phyloP scores from a whole-genome alignment of 2,797 vertebrate genomes.

The Pseudochaenichthys georgianus region DNA sequence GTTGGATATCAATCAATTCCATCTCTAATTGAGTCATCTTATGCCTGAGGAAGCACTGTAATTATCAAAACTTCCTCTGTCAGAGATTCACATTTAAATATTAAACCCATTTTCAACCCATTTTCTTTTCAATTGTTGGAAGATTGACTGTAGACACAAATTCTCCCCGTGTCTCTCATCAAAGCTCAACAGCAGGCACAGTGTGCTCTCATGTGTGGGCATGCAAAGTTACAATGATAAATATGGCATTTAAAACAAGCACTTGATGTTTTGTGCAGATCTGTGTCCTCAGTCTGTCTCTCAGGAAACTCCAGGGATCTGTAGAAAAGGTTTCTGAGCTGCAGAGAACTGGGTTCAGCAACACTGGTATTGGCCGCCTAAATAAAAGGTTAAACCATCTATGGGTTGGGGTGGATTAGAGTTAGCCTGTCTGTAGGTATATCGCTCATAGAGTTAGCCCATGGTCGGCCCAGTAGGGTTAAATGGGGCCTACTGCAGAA shows the following conservation, averaged over 20 bases:
- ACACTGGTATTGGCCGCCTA: constrained; percentile 70
- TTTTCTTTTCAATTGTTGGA: constrained; percentile 26
- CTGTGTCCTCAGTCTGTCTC: constrained; percentile 74
- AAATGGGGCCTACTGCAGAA: constrained; percentile 66
- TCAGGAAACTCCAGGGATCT: constrained; percentile 80
- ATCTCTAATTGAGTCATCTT: constrained; percentile 43
- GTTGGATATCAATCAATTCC: constrained; percentile 38
- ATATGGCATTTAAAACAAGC: constrained; percentile 44
- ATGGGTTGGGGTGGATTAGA: constrained; percentile 55
- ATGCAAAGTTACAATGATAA: constrained; percentile 26
- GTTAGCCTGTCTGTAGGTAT: constrained; percentile 65
- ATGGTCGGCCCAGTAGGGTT: constrained; percentile 39
- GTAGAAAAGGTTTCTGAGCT: constrained; percentile 80
- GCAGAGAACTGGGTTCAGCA: constrained; percentile 87
- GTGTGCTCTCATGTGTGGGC: constrained; percentile 23
- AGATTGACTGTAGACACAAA: constrained; percentile 28
- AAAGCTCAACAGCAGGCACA: constrained; percentile 40
- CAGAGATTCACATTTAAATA: constrained; percentile 50
- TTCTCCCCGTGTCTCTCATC: constrained; percentile 19
- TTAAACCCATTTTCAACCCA: constrained; percentile 31
- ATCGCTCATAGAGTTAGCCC: constrained; percentile 57
- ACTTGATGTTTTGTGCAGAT: constrained; percentile 35
- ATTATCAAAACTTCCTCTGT: constrained; percentile 52
- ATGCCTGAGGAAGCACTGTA: constrained; percentile 58
- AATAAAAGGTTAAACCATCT: constrained; percentile 61